Evolutionary conservation across 2,113 vertebrate species (phyloP), one percentile per base, ranked within the genome.

Genomic region (Caranx ignobilis): DNA sequence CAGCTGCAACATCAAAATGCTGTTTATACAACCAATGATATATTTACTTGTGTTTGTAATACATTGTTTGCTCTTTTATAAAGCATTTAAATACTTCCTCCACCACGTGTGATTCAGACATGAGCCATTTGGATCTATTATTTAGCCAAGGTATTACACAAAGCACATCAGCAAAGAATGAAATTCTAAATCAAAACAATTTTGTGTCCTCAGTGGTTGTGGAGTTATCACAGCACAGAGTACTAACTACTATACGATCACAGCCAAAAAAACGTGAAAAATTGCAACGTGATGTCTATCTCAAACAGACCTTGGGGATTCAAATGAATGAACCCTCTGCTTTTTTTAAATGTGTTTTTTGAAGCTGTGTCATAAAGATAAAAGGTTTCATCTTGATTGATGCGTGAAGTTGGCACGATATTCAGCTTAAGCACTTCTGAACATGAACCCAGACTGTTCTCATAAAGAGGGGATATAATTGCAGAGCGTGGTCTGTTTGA

Each of bases 401-500:
- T 43, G 34, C 45, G 54, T 71, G 21, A 37, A 37, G 37, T 45
- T 67, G 59, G 18, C 63, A 39, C 26, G 56, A 69, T 35, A 52
- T 75, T 72, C 39, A 6, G 12, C 63, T 66, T 26, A 52, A 35
- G 61, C 21, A 26, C 18, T 15, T 79, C 71, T 45, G 64, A 79
- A 45, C 63, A 35, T 35, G 34, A 74, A 78, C 9, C 16, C 5
- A 62, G 66, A 37, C 32, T 54, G 43, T 74, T 73, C 77, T 80
- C 43, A 69, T 75, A 50, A 81, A 73, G 19, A n/a, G 62, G 32
- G 74, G 41, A 31, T 71, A 35, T 85, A 75, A 87, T 82, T 82
- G 37, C n/a, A 74, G 68, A 60, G 13, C 7, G 62, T 67, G 83
- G 83, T 84, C 59, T 82, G 73, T 89, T 88, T 89, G 85, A 88